Percentiles rank a stretch among this genome's conserved stretches.
These are phyloP conservation scores for Premnoplex brunnescens DNA, from an alignment of 2,797 vertebrate genomes.

Conservation along the genomic window DNA sequence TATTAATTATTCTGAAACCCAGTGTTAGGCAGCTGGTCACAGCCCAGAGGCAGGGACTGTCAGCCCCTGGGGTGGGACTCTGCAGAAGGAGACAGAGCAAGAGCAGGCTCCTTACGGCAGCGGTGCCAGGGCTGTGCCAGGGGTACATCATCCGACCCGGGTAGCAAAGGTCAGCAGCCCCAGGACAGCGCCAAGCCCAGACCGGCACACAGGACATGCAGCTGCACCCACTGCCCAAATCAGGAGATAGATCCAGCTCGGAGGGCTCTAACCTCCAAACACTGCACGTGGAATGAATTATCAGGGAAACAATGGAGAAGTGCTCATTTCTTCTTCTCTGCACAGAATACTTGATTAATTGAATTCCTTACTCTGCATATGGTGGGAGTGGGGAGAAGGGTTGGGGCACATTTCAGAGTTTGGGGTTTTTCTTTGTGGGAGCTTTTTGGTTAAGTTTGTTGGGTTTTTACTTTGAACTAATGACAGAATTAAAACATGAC, in stretches of 20 bases:
- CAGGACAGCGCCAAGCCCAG: accelerated
- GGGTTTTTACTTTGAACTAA: not conserved
- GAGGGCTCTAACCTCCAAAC: not conserved
- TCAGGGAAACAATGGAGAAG: not conserved
- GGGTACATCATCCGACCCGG: not conserved
- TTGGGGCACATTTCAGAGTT: not conserved
- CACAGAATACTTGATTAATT: accelerated
- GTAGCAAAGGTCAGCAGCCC: not conserved
- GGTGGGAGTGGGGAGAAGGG: not conserved
- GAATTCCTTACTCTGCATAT: accelerated
- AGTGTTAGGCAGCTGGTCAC: accelerated
- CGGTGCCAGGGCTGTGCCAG: too few species aligned
- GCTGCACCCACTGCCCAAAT: accelerated
- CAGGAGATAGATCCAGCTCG: accelerated
- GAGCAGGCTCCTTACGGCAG: not conserved
- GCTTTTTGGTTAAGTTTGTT: accelerated
- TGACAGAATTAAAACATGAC: not conserved
- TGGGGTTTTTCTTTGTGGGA: not conserved
- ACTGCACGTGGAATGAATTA: accelerated
- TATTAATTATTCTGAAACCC: not conserved
- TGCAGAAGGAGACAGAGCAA: not conserved
- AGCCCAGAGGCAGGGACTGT: not conserved
- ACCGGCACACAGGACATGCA: not conserved
- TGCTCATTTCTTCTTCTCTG: accelerated
- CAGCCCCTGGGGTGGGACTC: not conserved